phyloP scores from a whole-genome alignment of 2,888 invertebrate genomes.

The Lottia scabra region DNA sequence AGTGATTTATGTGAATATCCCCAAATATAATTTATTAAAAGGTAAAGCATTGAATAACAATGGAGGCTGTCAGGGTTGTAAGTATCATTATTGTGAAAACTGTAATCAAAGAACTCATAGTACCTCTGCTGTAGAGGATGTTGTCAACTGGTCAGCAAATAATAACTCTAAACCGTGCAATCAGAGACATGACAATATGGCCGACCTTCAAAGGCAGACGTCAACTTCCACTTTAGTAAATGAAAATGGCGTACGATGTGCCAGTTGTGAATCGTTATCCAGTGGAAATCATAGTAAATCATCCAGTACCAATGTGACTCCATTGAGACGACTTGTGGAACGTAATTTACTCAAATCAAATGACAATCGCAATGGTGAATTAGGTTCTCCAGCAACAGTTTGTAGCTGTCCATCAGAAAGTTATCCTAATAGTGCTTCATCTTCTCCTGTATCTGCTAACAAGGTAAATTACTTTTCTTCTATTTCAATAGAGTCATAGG shows the following conservation, averaged over 20 bases:
- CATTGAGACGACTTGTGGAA: conserved; percentile 32
- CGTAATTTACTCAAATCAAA: conserved; percentile 27
- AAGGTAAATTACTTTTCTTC: conserved; percentile 28
- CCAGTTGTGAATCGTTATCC: conserved; percentile 25
- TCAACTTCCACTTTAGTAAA: conserved; percentile 35
- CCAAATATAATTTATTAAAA: conserved; percentile 25
- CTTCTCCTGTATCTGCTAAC: conserved; percentile 26
- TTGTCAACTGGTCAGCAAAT: conserved; percentile 26
- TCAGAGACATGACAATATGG: background rate
- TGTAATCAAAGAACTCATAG: conserved; percentile 41
- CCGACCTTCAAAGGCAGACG: conserved; percentile 28
- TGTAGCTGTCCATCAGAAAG: conserved; percentile 16
- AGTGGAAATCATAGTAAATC: background rate
- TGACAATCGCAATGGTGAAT: conserved; percentile 18
- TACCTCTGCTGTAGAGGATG: conserved; percentile 52
- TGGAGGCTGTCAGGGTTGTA: background rate
- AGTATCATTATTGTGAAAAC: conserved; percentile 17
- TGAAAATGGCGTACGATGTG: conserved; percentile 15
- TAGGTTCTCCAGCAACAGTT: conserved; percentile 22
- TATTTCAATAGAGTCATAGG: too few relatives aligned
- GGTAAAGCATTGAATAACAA: background rate
- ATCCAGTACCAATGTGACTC: conserved; percentile 22
- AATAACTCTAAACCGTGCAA: background rate
- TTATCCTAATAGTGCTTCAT: conserved; percentile 5
- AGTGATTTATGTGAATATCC: conserved; percentile 36